Evolutionary conservation across 2,888 invertebrate genomes (phyloP).

Genomic region (Lamproptera curius): DNA sequence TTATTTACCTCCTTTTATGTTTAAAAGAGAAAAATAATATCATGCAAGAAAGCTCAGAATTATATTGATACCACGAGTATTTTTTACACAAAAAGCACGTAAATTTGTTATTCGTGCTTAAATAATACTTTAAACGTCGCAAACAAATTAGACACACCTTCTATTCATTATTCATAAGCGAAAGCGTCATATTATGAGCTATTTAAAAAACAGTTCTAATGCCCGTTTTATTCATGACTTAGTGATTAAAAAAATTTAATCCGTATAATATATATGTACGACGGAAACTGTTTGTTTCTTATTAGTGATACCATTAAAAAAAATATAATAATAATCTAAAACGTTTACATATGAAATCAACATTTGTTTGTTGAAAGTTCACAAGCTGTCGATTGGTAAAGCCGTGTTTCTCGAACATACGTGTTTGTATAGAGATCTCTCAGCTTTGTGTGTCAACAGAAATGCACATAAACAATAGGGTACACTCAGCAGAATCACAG

Average conservation of each 20-base stretch:
- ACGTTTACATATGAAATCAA: neutral
- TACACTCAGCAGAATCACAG: constrained; percentile 17
- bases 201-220: constrained; percentile 5
- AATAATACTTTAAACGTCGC: neutral
- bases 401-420: constrained; percentile 8
- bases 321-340: neutral
- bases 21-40: neutral
- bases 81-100: no score
- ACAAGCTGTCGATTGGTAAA: constrained; percentile 9
- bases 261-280: neutral
- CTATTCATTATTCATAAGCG: constrained; percentile 16
- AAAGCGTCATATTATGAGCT: constrained; percentile 21
- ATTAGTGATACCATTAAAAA: no score
- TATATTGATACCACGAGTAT: neutral
- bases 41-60: neutral
- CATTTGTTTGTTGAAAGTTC: constrained; percentile 15
- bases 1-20: neutral
- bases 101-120: neutral
- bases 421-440: constrained; percentile 8
- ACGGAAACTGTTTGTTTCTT: no score
- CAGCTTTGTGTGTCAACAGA: constrained; percentile 24
- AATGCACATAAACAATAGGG: constrained; percentile 19
- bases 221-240: constrained; percentile 2
- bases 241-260: neutral
- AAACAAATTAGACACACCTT: no score